Base-by-base conservation (phyloP, 2,113 vertebrate species). In the Cyanoliseus patagonus region DNA sequence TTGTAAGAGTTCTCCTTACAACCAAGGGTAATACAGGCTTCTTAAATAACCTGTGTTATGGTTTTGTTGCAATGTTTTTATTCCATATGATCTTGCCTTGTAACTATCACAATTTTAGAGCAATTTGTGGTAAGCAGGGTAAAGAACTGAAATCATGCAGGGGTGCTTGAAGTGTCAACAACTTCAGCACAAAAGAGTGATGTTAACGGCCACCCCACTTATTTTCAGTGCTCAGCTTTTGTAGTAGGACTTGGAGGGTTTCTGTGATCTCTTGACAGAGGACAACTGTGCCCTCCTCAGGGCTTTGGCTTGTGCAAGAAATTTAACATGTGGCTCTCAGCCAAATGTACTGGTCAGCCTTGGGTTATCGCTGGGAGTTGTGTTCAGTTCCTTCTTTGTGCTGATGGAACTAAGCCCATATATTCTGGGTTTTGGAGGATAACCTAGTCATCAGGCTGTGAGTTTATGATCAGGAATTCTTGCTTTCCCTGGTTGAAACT, bases 41-140 rank as follows among this genome's bases (percentile, higher is more conserved):
- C 44, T 81, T 51, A 69, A 88, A 59, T 86, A 68, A 37, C 70
- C 42, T 17, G 39, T 94, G n/a, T 61, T 67, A 5, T 78, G 61
- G 19, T 87, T 86, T 78, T 89, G 31, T 86, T 78, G 61, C n/a
- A 89, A 2, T 86, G 33, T 70, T 94, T 89, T 91, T 86, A 55
- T 87, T 52, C 39, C 20, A 9, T 47, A 24, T 0, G 0, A 14
- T 81, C 68, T 93, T 88, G 67, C 23, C 44, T 76, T 95, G 27
- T 59, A 85, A 57, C 28, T 17, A 8, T 44, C 63, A 73, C 44
- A 55, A 47, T 79, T 91, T 46, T 68, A 51, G 52, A 61, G 28
- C 55, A 75, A 30, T 78, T 46, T 92, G 12, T 74, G 30, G 5
- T 87, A 92, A 91, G 74, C 46, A 92, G 66, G 74, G 30, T 96